A percentile compares a stretch with the other conserved stretches of the same genome.
Evolutionary conservation across 2,113 vertebrate species (phyloP).

Genomic region (Solea solea): DNA sequence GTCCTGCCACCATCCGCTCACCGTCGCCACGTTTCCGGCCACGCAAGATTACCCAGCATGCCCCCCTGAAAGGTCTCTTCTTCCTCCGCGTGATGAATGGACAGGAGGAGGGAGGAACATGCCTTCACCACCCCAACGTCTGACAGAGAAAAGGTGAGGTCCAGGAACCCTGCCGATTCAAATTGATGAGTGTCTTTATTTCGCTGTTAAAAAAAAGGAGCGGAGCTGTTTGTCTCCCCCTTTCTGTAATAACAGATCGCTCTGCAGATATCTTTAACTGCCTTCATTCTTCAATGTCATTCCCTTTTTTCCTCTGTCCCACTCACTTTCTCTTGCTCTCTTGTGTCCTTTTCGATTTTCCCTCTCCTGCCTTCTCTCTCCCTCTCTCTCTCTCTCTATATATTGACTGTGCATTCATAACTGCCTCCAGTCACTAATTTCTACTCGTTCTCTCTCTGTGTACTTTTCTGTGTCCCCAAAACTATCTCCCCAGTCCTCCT

Average conservation of each 20-base stretch:
- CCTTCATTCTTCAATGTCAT: slow-evolving; percentile 80
- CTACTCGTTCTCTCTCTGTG: slow-evolving; percentile 10
- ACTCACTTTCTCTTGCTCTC: slow-evolving; percentile 61
- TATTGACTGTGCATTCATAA: slow-evolving; percentile 69
- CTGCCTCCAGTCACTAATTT: slow-evolving; percentile 51
- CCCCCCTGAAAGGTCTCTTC: slow-evolving; percentile 70
- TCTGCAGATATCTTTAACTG: slow-evolving; percentile 80
- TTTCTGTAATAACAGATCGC: slow-evolving; percentile 81
- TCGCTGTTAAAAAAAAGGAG: slow-evolving; percentile 63
- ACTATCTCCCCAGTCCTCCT: slow-evolving; percentile 30
- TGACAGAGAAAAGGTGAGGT: slow-evolving; percentile 68
- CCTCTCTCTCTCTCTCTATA: slow-evolving; percentile 54
- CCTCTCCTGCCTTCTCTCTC: slow-evolving; percentile 49
- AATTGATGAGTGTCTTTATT: slow-evolving; percentile 87
- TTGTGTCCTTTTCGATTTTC: slow-evolving; percentile 66
- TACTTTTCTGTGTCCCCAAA: slow-evolving; percentile 17
- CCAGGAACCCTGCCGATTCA: slow-evolving; percentile 71
- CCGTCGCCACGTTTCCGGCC: slow-evolving; percentile 73
- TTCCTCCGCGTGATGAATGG: slow-evolving; percentile 77
- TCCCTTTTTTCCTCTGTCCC: slow-evolving; percentile 59
- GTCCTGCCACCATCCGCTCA: slow-evolving; percentile 62
- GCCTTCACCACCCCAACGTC: slow-evolving; percentile 46
- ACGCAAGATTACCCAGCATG: slow-evolving; percentile 83
- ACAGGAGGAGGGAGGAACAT: slow-evolving; percentile 46
- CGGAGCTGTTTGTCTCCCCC: slow-evolving; percentile 77